These are phyloP conservation scores for Caenorhabditis japonica DNA, from an alignment of 2,888 invertebrate genomes.

Conservation along the genomic window DNA sequence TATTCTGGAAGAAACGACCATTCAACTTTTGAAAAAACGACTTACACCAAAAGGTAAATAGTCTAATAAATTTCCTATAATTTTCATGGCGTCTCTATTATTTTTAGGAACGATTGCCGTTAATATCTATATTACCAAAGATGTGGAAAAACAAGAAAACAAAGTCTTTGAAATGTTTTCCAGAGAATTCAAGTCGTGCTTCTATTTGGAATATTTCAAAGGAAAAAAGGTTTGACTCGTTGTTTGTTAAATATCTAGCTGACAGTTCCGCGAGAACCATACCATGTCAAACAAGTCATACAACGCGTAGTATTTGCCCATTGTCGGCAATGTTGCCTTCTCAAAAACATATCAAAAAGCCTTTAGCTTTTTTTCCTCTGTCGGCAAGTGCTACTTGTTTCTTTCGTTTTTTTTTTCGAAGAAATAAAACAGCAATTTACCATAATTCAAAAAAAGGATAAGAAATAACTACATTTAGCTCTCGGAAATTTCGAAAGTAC, in stretches of 20 bases:
- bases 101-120: slow-evolving; percentile 32
- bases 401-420: too few species aligned
- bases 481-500: too few species aligned
- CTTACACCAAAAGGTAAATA: slow-evolving; percentile 9
- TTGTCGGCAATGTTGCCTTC: slow-evolving; percentile 14
- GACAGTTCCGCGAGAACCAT: too few species aligned
- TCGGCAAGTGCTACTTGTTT: too few species aligned
- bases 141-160: slow-evolving; percentile 12
- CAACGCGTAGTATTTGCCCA: slow-evolving; percentile 21
- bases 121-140: slow-evolving; percentile 26
- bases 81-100: not conserved
- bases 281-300: slow-evolving; percentile 20
- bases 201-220: slow-evolving; percentile 43
- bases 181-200: slow-evolving; percentile 50
- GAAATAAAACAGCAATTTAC: too few species aligned
- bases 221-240: slow-evolving; percentile 28
- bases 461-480: too few species aligned
- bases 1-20: slow-evolving; percentile 7
- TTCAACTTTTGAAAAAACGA: slow-evolving; percentile 32
- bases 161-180: slow-evolving; percentile 29
- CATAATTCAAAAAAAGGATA: too few species aligned
- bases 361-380: too few species aligned
- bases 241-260: not conserved
- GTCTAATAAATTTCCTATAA: not conserved
- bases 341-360: too few species aligned